Percentiles rank a stretch among this genome's conserved stretches.
phyloP scores from a whole-genome alignment of 2,113 vertebrate species.

The Coptodon rendalli region DNA sequence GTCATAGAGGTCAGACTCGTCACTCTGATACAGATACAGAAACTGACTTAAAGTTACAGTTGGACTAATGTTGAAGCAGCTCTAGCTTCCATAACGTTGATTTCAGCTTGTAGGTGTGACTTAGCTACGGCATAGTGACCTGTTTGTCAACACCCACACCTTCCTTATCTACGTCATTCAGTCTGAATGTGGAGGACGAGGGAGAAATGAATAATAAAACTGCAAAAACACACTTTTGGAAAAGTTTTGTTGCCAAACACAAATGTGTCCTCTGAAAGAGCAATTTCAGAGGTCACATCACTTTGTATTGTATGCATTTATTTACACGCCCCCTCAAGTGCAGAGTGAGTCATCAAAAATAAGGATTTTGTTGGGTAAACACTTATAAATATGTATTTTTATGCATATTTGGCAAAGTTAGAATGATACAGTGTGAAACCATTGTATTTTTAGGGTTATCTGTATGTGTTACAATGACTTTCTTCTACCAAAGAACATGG shows the following conservation, averaged over 20 bases:
- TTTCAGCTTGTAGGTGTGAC: neutral
- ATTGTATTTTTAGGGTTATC: neutral
- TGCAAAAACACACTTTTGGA: neutral
- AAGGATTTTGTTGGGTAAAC: neutral
- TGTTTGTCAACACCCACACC: neutral
- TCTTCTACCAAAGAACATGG: neutral
- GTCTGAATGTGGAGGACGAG: neutral
- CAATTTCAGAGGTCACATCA: neutral
- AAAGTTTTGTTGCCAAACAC: neutral
- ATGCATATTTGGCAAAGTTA: neutral
- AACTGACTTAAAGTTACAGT: neutral
- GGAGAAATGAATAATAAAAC: neutral
- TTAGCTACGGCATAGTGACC: neutral
- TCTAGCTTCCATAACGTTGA: neutral
- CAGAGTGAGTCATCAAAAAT: neutral
- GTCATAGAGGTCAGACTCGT: slow-evolving; percentile 89
- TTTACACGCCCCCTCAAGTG: neutral
- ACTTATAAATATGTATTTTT: neutral
- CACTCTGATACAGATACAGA: neutral
- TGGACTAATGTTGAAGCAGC: neutral
- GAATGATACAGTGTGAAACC: neutral
- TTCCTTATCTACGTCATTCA: neutral
- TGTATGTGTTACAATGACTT: neutral
- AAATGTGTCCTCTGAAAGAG: neutral
- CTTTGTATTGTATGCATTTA: neutral